A percentile compares a stretch with the other conserved stretches of the same genome.
Evolutionary conservation across 2,797 vertebrate genomes (phyloP).

Genomic region (Champsocephalus gunnari): DNA sequence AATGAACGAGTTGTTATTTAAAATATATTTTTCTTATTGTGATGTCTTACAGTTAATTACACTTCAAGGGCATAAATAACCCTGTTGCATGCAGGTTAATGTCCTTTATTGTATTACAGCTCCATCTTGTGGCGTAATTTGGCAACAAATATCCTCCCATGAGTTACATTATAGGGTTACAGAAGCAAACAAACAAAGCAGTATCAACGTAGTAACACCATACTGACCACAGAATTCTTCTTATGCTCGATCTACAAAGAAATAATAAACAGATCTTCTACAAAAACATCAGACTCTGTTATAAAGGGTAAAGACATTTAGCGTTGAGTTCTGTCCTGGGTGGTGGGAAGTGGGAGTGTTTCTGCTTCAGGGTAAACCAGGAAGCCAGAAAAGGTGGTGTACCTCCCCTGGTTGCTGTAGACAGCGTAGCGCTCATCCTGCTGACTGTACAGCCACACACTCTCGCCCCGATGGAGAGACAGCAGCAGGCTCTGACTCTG

Average conservation of each 20-base stretch:
- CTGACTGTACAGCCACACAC: constrained; percentile 87
- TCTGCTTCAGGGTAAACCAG: constrained; percentile 81
- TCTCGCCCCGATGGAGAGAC: constrained; percentile 76
- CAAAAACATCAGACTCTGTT: background rate
- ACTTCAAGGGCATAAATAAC: constrained; percentile 5
- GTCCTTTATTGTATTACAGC: constrained; percentile 46
- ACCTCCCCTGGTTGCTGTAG: constrained; percentile 89
- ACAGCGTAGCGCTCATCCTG: constrained; percentile 85
- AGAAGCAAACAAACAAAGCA: constrained; percentile 13
- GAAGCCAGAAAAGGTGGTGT: constrained; percentile 88
- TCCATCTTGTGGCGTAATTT: constrained; percentile 69
- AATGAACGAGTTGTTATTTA: background rate
- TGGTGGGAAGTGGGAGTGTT: constrained; percentile 16
- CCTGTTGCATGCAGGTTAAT: background rate
- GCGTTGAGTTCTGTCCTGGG: constrained; percentile 67
- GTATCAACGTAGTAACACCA: constrained; percentile 4
- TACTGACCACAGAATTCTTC: constrained; percentile 6
- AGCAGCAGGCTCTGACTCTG: constrained; percentile 88
- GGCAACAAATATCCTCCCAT: constrained; percentile 16
- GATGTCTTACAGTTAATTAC: constrained; percentile 20
- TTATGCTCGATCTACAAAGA: constrained; percentile 8
- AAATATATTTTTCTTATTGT: background rate
- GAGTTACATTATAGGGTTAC: background rate
- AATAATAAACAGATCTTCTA: constrained; percentile 30
- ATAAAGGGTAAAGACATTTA: constrained; percentile 45